Evolutionary conservation across 2,888 invertebrate genomes (phyloP).

Genomic region (Beris chalybata): DNA sequence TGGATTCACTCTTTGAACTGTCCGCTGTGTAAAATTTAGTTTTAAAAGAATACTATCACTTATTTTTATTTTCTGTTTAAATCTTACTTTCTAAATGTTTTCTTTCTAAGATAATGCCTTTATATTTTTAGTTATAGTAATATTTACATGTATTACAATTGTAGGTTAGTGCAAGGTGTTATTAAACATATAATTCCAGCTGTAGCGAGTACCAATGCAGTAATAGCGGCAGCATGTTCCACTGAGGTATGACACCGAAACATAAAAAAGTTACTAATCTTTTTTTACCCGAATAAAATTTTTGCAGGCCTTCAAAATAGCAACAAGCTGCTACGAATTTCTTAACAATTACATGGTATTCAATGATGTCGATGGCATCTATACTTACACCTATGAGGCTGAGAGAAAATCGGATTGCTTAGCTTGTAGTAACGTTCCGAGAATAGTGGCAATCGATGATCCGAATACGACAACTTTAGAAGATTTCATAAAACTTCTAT

Average conservation of each 20-base stretch:
- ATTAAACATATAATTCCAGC: constrained; percentile 99
- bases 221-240: constrained; percentile 93
- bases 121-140: too few species aligned
- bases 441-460: constrained; percentile 65
- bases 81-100: too few species aligned
- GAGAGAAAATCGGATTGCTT: constrained; percentile 86
- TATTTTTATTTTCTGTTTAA: too few species aligned
- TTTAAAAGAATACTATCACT: too few species aligned
- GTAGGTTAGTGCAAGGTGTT: constrained; percentile 83
- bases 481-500: constrained; percentile 78
- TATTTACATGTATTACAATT: neutral
- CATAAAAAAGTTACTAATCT: neutral
- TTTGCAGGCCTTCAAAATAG: constrained; percentile 85
- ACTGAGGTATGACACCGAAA: constrained; percentile 70
- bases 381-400: constrained; percentile 92
- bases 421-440: constrained; percentile 78
- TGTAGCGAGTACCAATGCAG: constrained; percentile 99
- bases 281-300: neutral
- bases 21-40: too few species aligned
- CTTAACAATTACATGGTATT: constrained; percentile 97
- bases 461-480: constrained; percentile 71
- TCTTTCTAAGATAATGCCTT: too few species aligned
- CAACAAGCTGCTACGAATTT: constrained; percentile 85
- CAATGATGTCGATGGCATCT: constrained; percentile 94
- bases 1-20: neutral